phyloP scores from a whole-genome alignment of 23 tunicate genomes.

The Botrylloides violaceus region DNA sequence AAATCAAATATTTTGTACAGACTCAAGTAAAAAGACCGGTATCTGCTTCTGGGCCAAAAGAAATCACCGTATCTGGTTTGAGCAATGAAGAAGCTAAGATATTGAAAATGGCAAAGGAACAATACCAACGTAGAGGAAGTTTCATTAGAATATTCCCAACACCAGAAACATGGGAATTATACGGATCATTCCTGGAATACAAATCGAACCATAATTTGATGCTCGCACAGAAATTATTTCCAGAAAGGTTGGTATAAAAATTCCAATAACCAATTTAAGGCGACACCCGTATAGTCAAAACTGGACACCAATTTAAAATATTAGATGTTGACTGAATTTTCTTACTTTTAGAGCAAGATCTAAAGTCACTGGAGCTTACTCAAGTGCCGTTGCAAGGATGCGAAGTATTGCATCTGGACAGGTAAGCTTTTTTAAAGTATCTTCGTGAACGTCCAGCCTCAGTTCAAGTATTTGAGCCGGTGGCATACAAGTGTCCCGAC shows the following conservation, averaged over 20 bases:
- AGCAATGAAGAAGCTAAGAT: slow-evolving; percentile 66
- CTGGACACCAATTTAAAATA: no score
- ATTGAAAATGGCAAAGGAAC: slow-evolving; percentile 71
- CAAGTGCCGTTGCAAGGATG: slow-evolving; percentile 80
- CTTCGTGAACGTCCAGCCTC: no score
- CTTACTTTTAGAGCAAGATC: slow-evolving; percentile 1
- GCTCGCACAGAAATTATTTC: slow-evolving; percentile 83
- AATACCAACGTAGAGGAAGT: slow-evolving; percentile 84
- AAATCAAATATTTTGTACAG: no score
- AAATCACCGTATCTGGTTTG: slow-evolving; percentile 20
- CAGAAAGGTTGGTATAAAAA: no score
- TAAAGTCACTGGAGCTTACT: slow-evolving; percentile 45
- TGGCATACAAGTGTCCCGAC: no score
- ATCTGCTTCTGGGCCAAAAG: slow-evolving; percentile 22
- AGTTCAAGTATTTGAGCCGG: no score
- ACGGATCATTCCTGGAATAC: slow-evolving; percentile 86
- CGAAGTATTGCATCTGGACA: slow-evolving; percentile 68
- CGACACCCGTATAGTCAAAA: no score
- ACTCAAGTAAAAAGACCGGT: slow-evolving; percentile 20
- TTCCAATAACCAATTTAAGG: no score
- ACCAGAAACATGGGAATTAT: slow-evolving; percentile 88
- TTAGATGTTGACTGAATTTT: background rate
- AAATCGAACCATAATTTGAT: slow-evolving; percentile 62
- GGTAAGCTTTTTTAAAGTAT: slow-evolving; percentile 16
- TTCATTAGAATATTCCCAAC: slow-evolving; percentile 93